Evolutionary conservation across 2,888 invertebrate genomes (phyloP), one percentile per base, ranked within the genome.

Genomic region (Gnatocerus cornutus): DNA sequence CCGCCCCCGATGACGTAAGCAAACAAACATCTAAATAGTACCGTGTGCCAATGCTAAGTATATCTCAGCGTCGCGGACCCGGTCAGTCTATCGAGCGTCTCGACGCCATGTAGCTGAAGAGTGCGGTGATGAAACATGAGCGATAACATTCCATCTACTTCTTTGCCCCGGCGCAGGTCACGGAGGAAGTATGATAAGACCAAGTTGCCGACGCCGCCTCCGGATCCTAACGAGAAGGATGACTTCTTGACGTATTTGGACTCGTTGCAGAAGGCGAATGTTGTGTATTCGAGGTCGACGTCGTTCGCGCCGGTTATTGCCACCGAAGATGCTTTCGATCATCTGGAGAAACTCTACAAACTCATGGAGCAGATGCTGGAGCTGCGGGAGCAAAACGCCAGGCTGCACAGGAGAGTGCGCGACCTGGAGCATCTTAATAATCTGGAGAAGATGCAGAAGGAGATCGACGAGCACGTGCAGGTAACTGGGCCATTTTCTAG

Each of bases 331-430:
- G 89, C 91, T 0, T 88, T 96, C 71, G 93, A 94, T 78, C 94
- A 95, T 78, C 83, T 96, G 55, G 94, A 93, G 74, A 92, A 92
- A 76, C 86, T 96, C 5, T 90, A 94, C 76, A 89, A 90, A 69
- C 84, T 96, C 30, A 88, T 95, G 83, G 93, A 95, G 78, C 92
- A 94, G 78, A 88, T 94, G 73, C 86, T 93, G 4, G 89, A 89
- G 43, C 84, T 94, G 37, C 88, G 91, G 73, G 91, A 93, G 77
- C 91, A 93, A 73, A 93, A 94, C 82, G 87, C 89, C 0, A 88
- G 88, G 71, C 85, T 94, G 16, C 89, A 92, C 65, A 87, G 89
- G 74, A 87, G 90, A 56, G 88, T 94, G 21, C 88, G 91, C 68
- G 93, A 93, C 76, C 87, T 94, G 39, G 92, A 93, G 78, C 90